These are phyloP conservation scores for Heliangelus exortis DNA, from an alignment of 2,797 vertebrate genomes.

Conservation along the genomic window DNA sequence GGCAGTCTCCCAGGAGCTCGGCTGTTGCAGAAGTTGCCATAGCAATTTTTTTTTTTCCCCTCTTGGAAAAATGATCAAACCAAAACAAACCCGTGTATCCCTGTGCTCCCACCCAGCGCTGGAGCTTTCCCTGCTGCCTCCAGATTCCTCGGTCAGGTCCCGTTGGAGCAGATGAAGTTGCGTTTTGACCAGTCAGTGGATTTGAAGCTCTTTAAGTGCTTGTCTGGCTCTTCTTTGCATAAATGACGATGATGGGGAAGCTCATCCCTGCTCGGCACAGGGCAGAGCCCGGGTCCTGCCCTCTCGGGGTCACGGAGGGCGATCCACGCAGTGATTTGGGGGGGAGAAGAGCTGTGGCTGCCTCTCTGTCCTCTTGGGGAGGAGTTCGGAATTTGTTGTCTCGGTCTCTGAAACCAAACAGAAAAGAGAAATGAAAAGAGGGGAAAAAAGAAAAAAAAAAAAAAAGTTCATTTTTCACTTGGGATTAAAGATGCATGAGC, in stretches of 20 bases:
- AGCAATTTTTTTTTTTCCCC: conserved; percentile 21
- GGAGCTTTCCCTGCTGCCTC: neutral
- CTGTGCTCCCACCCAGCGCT: neutral
- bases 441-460: too few relatives aligned
- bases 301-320: too few relatives aligned
- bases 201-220: neutral
- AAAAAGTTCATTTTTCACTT: neutral
- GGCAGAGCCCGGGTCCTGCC: neutral
- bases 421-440: neutral
- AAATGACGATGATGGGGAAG: neutral
- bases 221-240: neutral
- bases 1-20: conserved; percentile 32
- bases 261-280: fast-evolving
- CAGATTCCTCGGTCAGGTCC: neutral
- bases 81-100: neutral
- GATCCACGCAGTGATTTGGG: neutral
- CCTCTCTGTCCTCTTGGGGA: neutral
- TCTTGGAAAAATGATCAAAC: neutral
- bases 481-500: conserved; percentile 43
- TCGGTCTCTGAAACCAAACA: neutral
- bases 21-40: conserved; percentile 64
- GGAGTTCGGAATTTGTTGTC: neutral
- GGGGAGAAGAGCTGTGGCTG: neutral
- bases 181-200: neutral
- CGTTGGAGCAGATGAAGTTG: neutral